Base-by-base conservation (phyloP, 35 echinoderm and acorn worm species). In the Ophioderma brevispina region DNA sequence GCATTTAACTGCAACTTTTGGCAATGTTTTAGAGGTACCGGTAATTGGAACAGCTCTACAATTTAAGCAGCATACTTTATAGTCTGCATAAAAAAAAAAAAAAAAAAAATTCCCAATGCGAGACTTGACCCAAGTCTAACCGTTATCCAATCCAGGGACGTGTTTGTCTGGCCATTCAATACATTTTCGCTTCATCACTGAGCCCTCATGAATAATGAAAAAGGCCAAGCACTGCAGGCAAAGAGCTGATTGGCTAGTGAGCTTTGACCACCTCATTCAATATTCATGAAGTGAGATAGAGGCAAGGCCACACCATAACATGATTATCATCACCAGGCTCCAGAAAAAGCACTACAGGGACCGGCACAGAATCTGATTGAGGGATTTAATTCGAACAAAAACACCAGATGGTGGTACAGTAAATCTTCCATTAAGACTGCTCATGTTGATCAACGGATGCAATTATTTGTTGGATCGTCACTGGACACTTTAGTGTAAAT, bases 121-220 rank as follows among this genome's bases (percentile, higher is more conserved):
- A 70, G 59, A 70, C 59, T 70, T 70, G 5, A 25, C 15, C 23
- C 17, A 18, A 70, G 59, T 13, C 59, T 70, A 70, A 25, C 23
- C 59, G n/a, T 25, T 25, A 70, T 3, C 59, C 59, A 70, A 70
- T 70, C 59, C 59, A 70, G 59, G 59, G 59, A 70, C 23, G 15
- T 70, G 59, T 70, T 70, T 70, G 17, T 70, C 17, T 70, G 59
- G 59, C 59, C 59, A 70, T 70, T 70, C 59, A 70, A 70, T 70
- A 70, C 59, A 70, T 25, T 70, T 70, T 30, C 28, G 23, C 59
- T 70, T 70, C 59, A 70, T 70, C 59, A 70, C 59, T 70, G 59
- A 70, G 28, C 15, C 59, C 59, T 70, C 59, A 70, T 70, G 59
- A 70, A 70, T 70, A 70, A 70, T 70, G 10, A 2, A 70, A 15